Percentiles rank a stretch among this genome's conserved stretches.
These are phyloP conservation scores for Triplophysa tibetana DNA, from an alignment of 2,113 vertebrate species.

Conservation along the genomic window DNA sequence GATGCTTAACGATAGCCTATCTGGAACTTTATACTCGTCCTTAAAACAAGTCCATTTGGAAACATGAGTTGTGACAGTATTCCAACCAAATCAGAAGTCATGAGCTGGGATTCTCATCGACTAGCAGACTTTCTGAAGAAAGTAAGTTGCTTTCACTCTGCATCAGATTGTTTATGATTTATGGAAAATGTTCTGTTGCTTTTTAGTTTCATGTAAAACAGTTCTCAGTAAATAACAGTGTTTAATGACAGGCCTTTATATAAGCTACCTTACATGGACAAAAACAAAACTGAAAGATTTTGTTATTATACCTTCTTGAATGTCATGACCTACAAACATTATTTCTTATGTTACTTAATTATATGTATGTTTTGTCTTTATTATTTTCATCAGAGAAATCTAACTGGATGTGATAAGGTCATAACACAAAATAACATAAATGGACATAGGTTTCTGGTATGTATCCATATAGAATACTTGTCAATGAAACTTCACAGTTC, in stretches of 20 bases:
- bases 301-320: too few relatives aligned
- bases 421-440: constrained; percentile 81
- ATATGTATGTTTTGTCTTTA: background rate
- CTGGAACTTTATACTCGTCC: constrained; percentile 2
- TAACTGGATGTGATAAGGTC: constrained; percentile 86
- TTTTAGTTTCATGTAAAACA: too few relatives aligned
- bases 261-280: too few relatives aligned
- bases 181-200: background rate
- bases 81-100: constrained; percentile 81
- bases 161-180: background rate
- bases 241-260: too few relatives aligned
- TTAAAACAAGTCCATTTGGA: constrained; percentile 19
- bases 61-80: constrained; percentile 80
- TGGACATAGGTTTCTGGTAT: constrained; percentile 90
- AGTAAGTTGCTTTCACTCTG: constrained; percentile 61
- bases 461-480: constrained; percentile 52
- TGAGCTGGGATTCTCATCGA: constrained; percentile 77
- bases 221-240: too few relatives aligned
- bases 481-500: background rate
- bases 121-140: constrained; percentile 81
- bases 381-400: constrained; percentile 73
- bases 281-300: too few relatives aligned
- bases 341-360: background rate
- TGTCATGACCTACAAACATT: too few relatives aligned
- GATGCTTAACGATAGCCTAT: background rate